A percentile compares a stretch with the other conserved stretches of the same genome.
Evolutionary conservation across 2,113 vertebrate genomes (phyloP).

Genomic region (Alectura lathami): DNA sequence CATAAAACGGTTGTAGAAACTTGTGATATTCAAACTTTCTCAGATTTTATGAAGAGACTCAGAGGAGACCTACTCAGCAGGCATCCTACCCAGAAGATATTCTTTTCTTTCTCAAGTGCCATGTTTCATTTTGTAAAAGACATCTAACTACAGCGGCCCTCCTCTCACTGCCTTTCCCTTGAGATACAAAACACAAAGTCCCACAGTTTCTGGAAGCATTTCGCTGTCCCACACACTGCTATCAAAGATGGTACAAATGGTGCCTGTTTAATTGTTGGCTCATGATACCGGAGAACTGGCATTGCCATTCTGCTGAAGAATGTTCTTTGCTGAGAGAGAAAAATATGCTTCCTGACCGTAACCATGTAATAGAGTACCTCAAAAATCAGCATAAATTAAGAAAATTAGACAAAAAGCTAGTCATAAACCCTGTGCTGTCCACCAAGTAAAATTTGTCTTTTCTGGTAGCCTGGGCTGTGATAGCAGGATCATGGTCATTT

Average conservation of each 20-base stretch:
- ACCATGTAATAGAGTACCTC: neutral
- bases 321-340: neutral
- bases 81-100: neutral
- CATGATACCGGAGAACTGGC: neutral
- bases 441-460: neutral
- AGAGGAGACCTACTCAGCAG: neutral
- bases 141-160: neutral
- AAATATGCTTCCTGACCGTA: neutral
- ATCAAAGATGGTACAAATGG: neutral
- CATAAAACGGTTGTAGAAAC: no score
- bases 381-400: neutral
- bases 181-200: slow-evolving; percentile 4
- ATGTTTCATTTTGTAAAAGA: slow-evolving; percentile 17
- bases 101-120: slow-evolving; percentile 15
- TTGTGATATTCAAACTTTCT: no score
- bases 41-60: no score
- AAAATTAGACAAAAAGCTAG: neutral
- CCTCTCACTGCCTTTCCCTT: slow-evolving; percentile 22
- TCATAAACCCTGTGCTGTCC: neutral
- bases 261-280: neutral
- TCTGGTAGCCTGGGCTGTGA: neutral
- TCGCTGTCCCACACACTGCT: neutral
- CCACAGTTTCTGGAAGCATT: neutral
- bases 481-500: neutral
- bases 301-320: neutral